Conservation (phyloP, 2,113 vertebrate genomes). For the Myotis yumanensis region DNA sequence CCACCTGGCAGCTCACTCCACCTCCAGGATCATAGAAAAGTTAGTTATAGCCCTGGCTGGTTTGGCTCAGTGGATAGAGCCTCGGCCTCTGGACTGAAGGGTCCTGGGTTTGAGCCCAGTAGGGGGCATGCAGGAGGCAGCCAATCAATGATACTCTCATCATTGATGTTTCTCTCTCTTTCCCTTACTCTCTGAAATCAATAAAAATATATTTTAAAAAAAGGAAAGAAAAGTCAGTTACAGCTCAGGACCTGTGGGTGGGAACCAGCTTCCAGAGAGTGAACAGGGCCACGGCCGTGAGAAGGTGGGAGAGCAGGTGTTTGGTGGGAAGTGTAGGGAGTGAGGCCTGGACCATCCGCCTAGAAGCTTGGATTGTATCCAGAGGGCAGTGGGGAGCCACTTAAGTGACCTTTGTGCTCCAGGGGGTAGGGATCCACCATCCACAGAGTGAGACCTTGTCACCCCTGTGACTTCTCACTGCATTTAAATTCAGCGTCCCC, state of each 20-base stretch:
- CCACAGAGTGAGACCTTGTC: background rate
- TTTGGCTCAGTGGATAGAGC: no score
- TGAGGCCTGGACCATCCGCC: background rate
- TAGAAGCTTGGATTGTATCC: background rate
- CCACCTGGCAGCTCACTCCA: background rate
- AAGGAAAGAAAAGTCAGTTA: no score
- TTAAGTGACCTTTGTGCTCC: background rate
- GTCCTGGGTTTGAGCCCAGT: no score
- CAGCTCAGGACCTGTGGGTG: fast-evolving
- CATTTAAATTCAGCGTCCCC: background rate
- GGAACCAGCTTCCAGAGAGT: background rate
- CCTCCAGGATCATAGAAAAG: background rate
- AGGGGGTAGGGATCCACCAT: background rate
- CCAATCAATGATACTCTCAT: no score
- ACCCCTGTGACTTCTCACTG: background rate
- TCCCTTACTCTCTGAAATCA: no score
- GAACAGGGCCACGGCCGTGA: background rate
- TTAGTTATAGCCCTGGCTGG: no score
- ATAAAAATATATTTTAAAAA: no score
- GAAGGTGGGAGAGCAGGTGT: background rate
- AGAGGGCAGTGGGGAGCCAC: background rate
- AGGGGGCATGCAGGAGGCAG: no score
- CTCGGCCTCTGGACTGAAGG: no score
- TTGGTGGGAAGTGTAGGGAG: background rate
- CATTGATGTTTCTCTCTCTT: no score